Conservation (phyloP, 2,113 vertebrate genomes). For the Thunnus thynnus region DNA sequence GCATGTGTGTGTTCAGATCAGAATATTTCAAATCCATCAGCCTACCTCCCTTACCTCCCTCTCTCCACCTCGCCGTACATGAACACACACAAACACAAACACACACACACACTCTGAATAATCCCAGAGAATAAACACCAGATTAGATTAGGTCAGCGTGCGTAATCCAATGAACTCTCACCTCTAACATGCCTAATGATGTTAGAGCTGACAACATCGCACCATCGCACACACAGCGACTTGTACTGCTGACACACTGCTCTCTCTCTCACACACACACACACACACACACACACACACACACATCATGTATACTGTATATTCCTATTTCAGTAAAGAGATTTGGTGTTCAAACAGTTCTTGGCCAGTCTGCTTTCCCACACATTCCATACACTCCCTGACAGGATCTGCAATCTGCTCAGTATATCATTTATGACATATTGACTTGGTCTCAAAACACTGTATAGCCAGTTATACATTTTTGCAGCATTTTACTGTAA, state of each 20-base stretch:
- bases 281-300: slow-evolving; percentile 10
- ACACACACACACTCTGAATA: slow-evolving; percentile 12
- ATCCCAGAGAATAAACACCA: slow-evolving; percentile 54
- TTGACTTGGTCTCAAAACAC: not conserved
- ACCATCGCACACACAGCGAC: slow-evolving; percentile 13
- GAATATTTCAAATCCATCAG: not conserved
- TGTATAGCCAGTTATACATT: not conserved
- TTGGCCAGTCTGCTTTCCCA: slow-evolving; percentile 7
- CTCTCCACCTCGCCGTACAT: not conserved
- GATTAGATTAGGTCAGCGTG: slow-evolving; percentile 57
- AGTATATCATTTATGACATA: slow-evolving; percentile 14
- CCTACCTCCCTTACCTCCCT: not conserved
- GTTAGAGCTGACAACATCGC: slow-evolving; percentile 44
- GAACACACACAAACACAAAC: not conserved
- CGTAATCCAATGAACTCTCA: slow-evolving; percentile 75
- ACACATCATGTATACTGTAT: not conserved
- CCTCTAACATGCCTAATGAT: slow-evolving; percentile 53
- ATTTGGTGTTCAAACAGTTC: slow-evolving; percentile 24
- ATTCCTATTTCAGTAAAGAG: not conserved
- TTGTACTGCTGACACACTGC: not conserved
- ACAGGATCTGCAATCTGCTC: slow-evolving; percentile 15
- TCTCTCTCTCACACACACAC: not conserved
- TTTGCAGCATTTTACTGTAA: not conserved
- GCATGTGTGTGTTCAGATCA: not conserved
- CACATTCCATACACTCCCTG: not conserved